These are phyloP conservation scores for Pituophis catenifer DNA, from an alignment of 2,113 vertebrate genomes.

Conservation along the genomic window DNA sequence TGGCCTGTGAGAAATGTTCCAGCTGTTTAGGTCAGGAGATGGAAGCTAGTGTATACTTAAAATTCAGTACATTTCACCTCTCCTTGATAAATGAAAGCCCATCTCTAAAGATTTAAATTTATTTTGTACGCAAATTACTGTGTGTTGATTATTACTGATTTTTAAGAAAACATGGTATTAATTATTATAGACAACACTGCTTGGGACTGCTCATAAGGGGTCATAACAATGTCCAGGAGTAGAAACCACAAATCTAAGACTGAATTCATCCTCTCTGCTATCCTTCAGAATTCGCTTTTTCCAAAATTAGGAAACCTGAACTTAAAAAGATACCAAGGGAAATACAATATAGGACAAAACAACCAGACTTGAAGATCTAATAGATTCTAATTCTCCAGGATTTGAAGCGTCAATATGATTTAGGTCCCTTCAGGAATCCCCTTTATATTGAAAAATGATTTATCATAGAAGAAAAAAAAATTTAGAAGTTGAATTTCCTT, in stretches of 20 bases:
- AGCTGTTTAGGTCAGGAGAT: neutral
- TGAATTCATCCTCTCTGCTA: neutral
- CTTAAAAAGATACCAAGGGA: neutral
- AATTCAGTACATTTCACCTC: neutral
- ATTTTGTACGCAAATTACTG: neutral
- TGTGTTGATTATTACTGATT: neutral
- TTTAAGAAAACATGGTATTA: neutral
- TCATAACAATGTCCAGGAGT: neutral
- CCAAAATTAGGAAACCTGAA: neutral
- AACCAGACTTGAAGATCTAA: neutral
- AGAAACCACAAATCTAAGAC: neutral
- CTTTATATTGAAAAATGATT: neutral
- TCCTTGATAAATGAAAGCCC: neutral
- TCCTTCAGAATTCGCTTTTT: neutral
- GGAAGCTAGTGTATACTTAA: neutral
- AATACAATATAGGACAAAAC: neutral
- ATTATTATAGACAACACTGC: neutral
- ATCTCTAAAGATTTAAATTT: neutral
- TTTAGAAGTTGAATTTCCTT: neutral
- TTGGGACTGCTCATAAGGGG: neutral
- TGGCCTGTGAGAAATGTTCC: neutral
- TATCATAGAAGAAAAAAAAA: neutral
- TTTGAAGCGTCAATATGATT: neutral
- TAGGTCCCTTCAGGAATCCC: neutral
- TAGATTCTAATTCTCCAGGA: neutral